Percentiles rank a stretch among this genome's conserved stretches.
These are phyloP conservation scores for Melieria crassipennis DNA, from an alignment of 2,888 invertebrate species.

Conservation along the genomic window DNA sequence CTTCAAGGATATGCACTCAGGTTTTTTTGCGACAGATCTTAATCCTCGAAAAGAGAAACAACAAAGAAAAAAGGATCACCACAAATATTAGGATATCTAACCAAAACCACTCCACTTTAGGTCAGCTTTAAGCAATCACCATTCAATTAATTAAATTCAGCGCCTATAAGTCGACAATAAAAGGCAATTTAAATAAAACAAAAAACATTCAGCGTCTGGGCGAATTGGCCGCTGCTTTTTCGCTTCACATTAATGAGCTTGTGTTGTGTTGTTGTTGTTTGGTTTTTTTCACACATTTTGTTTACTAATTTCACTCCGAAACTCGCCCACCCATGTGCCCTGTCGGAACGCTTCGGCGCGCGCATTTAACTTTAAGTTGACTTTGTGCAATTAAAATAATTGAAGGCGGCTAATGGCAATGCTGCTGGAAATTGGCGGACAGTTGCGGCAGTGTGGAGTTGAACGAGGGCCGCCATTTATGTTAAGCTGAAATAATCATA, in stretches of 20 bases:
- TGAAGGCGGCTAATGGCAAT: conserved; percentile 27
- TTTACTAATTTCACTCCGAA: no score
- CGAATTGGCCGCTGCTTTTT: conserved; percentile 13
- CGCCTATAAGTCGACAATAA: conserved; percentile 4
- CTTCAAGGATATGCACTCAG: no score
- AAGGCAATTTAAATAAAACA: background rate
- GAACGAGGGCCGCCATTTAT: background rate
- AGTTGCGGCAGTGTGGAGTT: background rate
- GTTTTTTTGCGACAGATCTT: no score
- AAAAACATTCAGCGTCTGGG: conserved; percentile 11
- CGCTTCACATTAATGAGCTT: conserved; percentile 9
- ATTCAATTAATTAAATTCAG: no score
- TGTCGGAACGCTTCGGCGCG: background rate
- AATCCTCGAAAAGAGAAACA: no score
- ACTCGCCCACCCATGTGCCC: background rate
- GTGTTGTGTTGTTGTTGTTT: no score
- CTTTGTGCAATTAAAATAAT: conserved; percentile 38
- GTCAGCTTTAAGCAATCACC: no score
- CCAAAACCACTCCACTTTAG: no score
- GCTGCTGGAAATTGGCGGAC: background rate
- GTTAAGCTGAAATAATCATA: conserved; percentile 32
- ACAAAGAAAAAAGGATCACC: no score
- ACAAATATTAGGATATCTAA: no score
- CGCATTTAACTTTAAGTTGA: background rate
- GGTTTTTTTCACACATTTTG: no score